These are phyloP conservation scores for Brenthis hecate DNA, from an alignment of 2,888 invertebrate genomes.

Conservation along the genomic window DNA sequence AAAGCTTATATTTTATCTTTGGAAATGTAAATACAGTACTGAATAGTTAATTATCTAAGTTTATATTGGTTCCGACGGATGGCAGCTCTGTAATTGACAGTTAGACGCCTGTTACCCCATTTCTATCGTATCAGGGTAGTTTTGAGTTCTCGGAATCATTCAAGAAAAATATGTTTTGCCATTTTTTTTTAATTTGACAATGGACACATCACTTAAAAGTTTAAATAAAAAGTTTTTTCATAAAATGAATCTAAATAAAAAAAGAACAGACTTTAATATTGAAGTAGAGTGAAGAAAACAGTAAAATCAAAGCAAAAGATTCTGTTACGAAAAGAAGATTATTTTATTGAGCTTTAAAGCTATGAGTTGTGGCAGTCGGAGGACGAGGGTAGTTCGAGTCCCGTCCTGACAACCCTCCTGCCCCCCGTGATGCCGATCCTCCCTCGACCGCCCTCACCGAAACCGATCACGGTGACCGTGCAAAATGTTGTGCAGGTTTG, in stretches of 20 bases:
- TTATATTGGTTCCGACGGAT: constrained; percentile 6
- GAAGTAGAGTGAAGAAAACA: no score
- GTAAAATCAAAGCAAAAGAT: no score
- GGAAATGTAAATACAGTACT: neutral
- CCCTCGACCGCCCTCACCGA: constrained; percentile 50
- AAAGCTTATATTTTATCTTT: neutral
- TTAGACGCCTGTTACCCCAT: constrained; percentile 17
- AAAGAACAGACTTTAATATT: no score
- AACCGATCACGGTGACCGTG: constrained; percentile 52
- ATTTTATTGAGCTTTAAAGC: constrained; percentile 19
- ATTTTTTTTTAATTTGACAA: no score
- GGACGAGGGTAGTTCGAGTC: constrained; percentile 56
- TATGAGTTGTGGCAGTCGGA: constrained; percentile 50
- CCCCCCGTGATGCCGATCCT: constrained; percentile 57
- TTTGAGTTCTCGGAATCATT: constrained; percentile 32
- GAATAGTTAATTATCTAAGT: neutral
- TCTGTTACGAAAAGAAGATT: neutral
- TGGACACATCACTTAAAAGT: no score
- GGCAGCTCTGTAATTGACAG: constrained; percentile 19
- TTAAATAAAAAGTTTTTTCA: no score
- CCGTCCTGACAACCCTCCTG: constrained; percentile 61
- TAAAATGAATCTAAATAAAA: no score
- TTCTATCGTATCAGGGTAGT: constrained; percentile 19
- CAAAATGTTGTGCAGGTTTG: constrained; percentile 58
- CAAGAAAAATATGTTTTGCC: neutral